A percentile compares a stretch with the other conserved stretches of the same genome.
These are phyloP conservation scores for Tamias sibiricus DNA, from an alignment of 2,113 vertebrate genomes.

Conservation along the genomic window DNA sequence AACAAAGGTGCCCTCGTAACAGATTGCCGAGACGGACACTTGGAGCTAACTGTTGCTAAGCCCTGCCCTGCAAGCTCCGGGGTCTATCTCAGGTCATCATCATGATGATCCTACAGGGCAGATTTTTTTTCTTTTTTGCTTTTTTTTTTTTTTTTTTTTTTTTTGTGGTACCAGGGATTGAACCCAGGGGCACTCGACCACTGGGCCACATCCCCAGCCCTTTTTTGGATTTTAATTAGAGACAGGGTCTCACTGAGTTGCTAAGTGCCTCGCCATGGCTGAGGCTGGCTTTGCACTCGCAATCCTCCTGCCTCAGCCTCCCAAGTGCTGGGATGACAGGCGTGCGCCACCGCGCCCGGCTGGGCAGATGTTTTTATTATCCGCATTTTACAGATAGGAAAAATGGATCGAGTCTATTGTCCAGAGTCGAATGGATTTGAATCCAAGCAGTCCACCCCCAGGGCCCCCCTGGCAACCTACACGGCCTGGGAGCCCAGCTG, in stretches of 20 bases:
- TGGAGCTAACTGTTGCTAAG: rapidly evolving
- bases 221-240: no score
- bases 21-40: rapidly evolving
- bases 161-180: no score
- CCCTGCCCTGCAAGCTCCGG: rapidly evolving
- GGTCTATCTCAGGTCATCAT: not conserved
- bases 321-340: no score
- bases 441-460: not conserved
- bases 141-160: no score
- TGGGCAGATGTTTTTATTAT: not conserved
- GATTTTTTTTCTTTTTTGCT: no score
- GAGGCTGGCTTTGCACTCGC: no score
- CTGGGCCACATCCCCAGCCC: no score
- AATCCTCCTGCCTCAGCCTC: no score
- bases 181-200: no score
- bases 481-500: not conserved
- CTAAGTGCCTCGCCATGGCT: no score
- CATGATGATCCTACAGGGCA: rapidly evolving
- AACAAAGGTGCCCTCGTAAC: not conserved
- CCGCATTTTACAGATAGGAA: constrained; percentile 33
- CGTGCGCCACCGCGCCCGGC: no score
- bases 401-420: not conserved
- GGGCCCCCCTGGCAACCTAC: not conserved
- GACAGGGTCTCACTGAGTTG: no score
- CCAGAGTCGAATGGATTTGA: not conserved